Conservation (phyloP, 1,140 invertebrate genomes). For the Rhyacophila brunnea region DNA sequence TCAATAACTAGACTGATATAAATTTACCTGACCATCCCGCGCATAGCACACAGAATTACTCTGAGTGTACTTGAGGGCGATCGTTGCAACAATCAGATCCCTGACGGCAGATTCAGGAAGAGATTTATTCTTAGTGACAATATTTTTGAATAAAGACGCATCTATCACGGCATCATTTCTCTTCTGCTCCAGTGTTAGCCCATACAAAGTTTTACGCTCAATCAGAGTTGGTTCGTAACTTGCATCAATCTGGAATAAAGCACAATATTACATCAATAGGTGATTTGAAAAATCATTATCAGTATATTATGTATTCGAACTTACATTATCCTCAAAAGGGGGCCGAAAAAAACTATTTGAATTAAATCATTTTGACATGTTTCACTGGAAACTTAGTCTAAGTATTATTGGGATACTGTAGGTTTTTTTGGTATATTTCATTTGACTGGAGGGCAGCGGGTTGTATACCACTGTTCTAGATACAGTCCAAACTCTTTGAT, state of each 20-base stretch:
- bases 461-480: too few species aligned
- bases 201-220: slow-evolving; percentile 88
- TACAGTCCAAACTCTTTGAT: too few species aligned
- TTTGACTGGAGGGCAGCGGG: too few species aligned
- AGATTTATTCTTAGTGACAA: slow-evolving; percentile 74
- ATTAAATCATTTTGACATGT: too few species aligned
- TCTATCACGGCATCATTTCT: slow-evolving; percentile 89
- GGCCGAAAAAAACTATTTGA: too few species aligned
- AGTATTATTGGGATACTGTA: too few species aligned
- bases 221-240: slow-evolving; percentile 75
- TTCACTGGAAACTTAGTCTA: too few species aligned
- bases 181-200: slow-evolving; percentile 87
- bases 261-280: neutral
- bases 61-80: slow-evolving; percentile 97
- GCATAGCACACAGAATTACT: slow-evolving; percentile 95
- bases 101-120: slow-evolving; percentile 75
- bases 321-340: too few species aligned
- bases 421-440: too few species aligned
- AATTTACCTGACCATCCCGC: slow-evolving; percentile 47
- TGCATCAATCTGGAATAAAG: slow-evolving; percentile 75
- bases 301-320: too few species aligned
- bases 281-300: too few species aligned
- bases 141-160: slow-evolving; percentile 75
- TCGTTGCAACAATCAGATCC: slow-evolving; percentile 93
- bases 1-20: too few species aligned